A percentile compares a stretch with the other conserved stretches of the same genome.
Conservation (phyloP, 2,113 vertebrate genomes). For the Xiphophorus hellerii region DNA sequence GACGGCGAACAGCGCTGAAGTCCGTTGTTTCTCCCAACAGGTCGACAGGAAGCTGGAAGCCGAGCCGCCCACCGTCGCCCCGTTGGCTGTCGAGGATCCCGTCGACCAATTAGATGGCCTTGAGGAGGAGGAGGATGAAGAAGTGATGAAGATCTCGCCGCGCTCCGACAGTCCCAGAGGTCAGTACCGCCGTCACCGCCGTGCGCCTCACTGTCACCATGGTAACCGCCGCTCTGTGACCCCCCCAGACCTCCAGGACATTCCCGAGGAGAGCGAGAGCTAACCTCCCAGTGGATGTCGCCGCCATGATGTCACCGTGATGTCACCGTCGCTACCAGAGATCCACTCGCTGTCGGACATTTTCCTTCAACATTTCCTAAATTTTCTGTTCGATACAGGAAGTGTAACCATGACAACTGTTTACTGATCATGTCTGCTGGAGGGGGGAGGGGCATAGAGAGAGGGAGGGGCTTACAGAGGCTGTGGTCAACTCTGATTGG, state of each 20-base stretch:
- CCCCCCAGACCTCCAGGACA: constrained; percentile 90
- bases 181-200: constrained; percentile 25
- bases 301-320: constrained; percentile 35
- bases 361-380: constrained; percentile 16
- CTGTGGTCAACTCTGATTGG: neutral
- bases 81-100: constrained; percentile 70
- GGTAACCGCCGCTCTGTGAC: constrained; percentile 41
- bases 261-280: constrained; percentile 89
- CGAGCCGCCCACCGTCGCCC: constrained; percentile 55
- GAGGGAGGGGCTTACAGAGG: neutral
- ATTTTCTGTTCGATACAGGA: constrained; percentile 35
- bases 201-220: neutral
- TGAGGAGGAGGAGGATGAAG: constrained; percentile 72
- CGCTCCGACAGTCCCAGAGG: constrained; percentile 82
- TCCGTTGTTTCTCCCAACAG: constrained; percentile 22
- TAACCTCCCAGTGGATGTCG: constrained; percentile 52
- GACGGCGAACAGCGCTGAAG: neutral
- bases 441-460: neutral
- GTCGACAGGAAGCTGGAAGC: constrained; percentile 53
- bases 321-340: constrained; percentile 8
- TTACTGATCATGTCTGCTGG: constrained; percentile 40
- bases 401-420: constrained; percentile 34
- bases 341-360: constrained; percentile 1
- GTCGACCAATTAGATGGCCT: constrained; percentile 74
- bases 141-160: constrained; percentile 59